Percentiles rank a stretch among this genome's conserved stretches.
phyloP scores from a whole-genome alignment of 2,888 invertebrate species.

The Drosophila barbarae region DNA sequence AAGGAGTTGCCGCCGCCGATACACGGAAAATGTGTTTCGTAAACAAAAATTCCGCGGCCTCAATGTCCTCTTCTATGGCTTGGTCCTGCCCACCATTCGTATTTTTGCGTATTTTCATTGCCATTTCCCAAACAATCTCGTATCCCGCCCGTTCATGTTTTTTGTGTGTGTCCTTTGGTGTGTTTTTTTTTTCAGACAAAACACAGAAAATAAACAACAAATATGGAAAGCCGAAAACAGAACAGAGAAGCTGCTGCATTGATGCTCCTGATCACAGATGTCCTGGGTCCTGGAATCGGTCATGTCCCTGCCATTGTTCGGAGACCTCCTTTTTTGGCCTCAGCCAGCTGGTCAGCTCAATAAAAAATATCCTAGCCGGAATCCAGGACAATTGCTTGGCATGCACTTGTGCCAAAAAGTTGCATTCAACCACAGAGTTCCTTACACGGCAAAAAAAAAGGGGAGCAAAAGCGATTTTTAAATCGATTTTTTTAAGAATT shows the following conservation, averaged over 20 bases:
- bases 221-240: neutral
- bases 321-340: constrained; percentile 8
- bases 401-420: constrained; percentile 44
- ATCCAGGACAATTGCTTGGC: constrained; percentile 37
- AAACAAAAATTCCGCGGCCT: constrained; percentile 49
- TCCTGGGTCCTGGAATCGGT: constrained; percentile 30
- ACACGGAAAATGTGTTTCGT: constrained; percentile 67
- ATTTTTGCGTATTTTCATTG: constrained; percentile 14
- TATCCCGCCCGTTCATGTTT: constrained; percentile 20
- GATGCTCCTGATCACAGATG: constrained; percentile 41
- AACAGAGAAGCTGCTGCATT: constrained; percentile 20
- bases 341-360: constrained; percentile 34
- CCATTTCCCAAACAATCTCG: constrained; percentile 2
- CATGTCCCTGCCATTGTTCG: constrained; percentile 39
- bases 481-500: neutral
- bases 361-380: constrained; percentile 24
- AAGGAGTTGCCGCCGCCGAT: constrained; percentile 54
- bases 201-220: constrained; percentile 4
- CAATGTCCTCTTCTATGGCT: neutral
- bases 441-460: constrained; percentile 4
- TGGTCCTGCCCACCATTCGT: constrained; percentile 19
- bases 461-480: neutral
- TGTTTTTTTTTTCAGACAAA: neutral
- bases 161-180: neutral
- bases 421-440: constrained; percentile 32